Conservation (phyloP, 2,888 invertebrate genomes). For the Acrobasis consociella region DNA sequence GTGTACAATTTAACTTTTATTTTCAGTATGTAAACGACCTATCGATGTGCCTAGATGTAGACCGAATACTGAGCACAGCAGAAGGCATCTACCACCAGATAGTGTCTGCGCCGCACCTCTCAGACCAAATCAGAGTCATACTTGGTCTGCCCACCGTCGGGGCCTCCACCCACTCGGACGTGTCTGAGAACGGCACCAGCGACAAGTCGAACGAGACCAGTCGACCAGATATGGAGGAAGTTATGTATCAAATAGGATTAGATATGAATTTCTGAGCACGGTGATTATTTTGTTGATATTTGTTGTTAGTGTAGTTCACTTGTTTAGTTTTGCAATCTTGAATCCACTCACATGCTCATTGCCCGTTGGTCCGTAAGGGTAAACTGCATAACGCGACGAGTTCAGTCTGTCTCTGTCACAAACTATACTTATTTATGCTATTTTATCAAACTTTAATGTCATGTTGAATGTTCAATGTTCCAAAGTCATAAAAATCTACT, state of each 20-base stretch:
- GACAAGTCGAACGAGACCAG: conserved; percentile 37
- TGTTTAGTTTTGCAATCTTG: conserved; percentile 5
- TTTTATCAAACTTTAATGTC: no score
- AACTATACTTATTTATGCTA: no score
- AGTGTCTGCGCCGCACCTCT: conserved; percentile 86
- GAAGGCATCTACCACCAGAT: conserved; percentile 97
- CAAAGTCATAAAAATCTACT: no score
- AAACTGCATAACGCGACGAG: no score
- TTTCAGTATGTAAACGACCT: conserved; percentile 97
- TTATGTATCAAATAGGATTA: conserved; percentile 82
- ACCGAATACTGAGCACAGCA: conserved; percentile 91
- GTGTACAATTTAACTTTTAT: no score
- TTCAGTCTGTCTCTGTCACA: no score
- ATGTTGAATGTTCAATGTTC: no score
- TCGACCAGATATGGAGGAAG: conserved; percentile 76
- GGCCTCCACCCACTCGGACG: conserved; percentile 54
- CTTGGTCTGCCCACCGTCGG: conserved; percentile 84
- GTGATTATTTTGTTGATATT: conserved; percentile 33
- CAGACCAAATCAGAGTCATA: conserved; percentile 87
- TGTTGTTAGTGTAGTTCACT: conserved; percentile 15
- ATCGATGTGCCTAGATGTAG: conserved; percentile 92
- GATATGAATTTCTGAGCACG: conserved; percentile 79
- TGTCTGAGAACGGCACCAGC: conserved; percentile 48
- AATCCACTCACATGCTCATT: no score
- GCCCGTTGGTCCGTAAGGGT: no score